phyloP scores from a whole-genome alignment of 2,113 vertebrate genomes.

The Zapus hudsonius region DNA sequence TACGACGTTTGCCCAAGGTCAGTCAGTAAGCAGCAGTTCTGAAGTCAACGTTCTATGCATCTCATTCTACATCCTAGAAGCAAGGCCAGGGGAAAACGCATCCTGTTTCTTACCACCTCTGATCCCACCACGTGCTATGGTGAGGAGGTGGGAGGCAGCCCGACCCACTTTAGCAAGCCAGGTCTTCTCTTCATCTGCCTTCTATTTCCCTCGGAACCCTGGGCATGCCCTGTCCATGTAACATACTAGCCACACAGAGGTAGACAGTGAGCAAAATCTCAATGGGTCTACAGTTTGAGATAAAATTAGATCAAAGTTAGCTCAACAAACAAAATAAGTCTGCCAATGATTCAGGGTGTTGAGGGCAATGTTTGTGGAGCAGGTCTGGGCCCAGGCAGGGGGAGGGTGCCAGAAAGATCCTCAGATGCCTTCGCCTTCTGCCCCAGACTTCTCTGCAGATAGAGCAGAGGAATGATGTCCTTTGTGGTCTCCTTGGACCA shows the following conservation, averaged over 20 bases:
- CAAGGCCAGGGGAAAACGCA: not conserved
- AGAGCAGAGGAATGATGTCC: slow-evolving; percentile 37
- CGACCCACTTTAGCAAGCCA: not conserved
- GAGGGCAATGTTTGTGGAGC: not conserved
- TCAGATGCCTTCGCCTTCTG: not conserved
- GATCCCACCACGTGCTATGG: accelerated
- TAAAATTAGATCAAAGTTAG: not conserved
- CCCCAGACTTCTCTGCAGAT: not conserved
- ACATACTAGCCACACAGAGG: not conserved
- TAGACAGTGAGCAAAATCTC: not conserved
- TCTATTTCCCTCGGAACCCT: not conserved
- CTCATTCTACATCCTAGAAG: not conserved
- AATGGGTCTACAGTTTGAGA: not conserved
- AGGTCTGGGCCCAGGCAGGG: not conserved
- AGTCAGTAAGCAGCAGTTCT: not conserved
- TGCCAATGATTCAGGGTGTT: not conserved
- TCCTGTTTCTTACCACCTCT: not conserved
- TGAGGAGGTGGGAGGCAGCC: not conserved
- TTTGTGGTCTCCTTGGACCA: slow-evolving; percentile 69
- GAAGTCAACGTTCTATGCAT: not conserved
- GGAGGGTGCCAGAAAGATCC: not conserved
- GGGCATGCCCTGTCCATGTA: not conserved
- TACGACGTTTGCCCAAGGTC: slow-evolving; percentile 1
- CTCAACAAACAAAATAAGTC: not conserved
- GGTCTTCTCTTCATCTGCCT: not conserved